A percentile compares a stretch with the other conserved stretches of the same genome.
These are phyloP conservation scores for Criorhina ranunculi DNA, from an alignment of 2,888 invertebrate species.

Conservation along the genomic window DNA sequence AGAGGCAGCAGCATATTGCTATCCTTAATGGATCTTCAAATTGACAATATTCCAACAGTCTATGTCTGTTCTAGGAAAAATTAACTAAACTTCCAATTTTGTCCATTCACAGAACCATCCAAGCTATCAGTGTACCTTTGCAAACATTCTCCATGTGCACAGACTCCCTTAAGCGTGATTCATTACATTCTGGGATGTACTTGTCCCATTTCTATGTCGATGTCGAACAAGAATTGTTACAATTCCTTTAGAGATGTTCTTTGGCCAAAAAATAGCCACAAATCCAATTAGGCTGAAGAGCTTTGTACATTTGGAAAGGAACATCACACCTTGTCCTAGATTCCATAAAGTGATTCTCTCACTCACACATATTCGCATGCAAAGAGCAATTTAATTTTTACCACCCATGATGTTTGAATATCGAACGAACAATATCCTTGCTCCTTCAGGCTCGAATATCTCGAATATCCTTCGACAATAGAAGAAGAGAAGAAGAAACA, in stretches of 20 bases:
- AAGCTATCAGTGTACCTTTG: slow-evolving; percentile 3
- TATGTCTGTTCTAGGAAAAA: not conserved
- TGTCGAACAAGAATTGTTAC: slow-evolving; percentile 33
- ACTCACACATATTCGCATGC: not conserved
- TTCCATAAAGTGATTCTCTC: slow-evolving; percentile 31
- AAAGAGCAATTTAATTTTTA: slow-evolving; percentile 48
- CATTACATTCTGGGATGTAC: slow-evolving; percentile 29
- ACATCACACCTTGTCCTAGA: slow-evolving; percentile 55
- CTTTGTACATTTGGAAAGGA: slow-evolving; percentile 16
- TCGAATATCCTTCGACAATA: too few relatives aligned
- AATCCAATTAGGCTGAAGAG: slow-evolving; percentile 54
- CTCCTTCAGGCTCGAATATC: too few relatives aligned
- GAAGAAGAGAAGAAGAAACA: too few relatives aligned
- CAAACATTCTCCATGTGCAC: slow-evolving; percentile 7
- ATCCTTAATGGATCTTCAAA: slow-evolving; percentile 36
- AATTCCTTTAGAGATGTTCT: slow-evolving; percentile 3
- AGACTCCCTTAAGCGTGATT: slow-evolving; percentile 32
- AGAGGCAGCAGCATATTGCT: slow-evolving; percentile 9
- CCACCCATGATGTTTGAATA: slow-evolving; percentile 46
- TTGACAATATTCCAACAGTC: slow-evolving; percentile 9
- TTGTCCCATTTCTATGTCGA: slow-evolving; percentile 10
- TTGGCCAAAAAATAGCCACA: slow-evolving; percentile 39
- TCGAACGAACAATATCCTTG: slow-evolving; percentile 38
- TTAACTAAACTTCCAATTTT: slow-evolving; percentile 33
- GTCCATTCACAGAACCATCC: slow-evolving; percentile 8